Evolutionary conservation across 2,888 invertebrate genomes (phyloP), one percentile per base, ranked within the genome.

Genomic region (Luperina testacea): DNA sequence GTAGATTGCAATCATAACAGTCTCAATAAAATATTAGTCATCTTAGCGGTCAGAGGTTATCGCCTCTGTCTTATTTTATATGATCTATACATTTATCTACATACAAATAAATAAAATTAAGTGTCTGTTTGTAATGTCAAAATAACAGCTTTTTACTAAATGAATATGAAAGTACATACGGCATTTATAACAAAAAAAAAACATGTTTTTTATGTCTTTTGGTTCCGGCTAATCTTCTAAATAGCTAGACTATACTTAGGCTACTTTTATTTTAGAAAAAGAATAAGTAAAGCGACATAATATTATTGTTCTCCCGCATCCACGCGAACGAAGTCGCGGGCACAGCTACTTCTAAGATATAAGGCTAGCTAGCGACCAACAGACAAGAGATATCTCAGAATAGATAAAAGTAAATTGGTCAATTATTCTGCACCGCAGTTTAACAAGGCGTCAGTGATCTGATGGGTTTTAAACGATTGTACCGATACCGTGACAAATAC

Each of bases 401-500:
- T 70, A 78, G 81, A 87, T 87, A 72, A 85, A 79, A 73, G 13
- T 65, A 73, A 82, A 85, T 86, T 88, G 83, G 79, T 77, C 88
- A 88, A 81, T 81, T 81, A 86, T 81, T 75, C 72, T 78, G 77
- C 78, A 78, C 80, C 72, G 71, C 68, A 87, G 75, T 87, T 70
- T 72, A 76, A 82, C 74, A 63, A 73, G 65, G 68, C 72, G 76
- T 81, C 81, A 87, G 83, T 78, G 71, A 78, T 81, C 77, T 59
- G 38, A 90, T 88, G 86, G 83, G 77, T 86, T 88, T 86, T 87
- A 83, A 90, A 88, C 81, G 81, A 86, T 85, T 78, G 75, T 76
- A 73, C 63, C 81, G 77, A 88, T 89, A 83, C 83, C 83, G 80
- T 84, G 85, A 87, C 89, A 81, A 90, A 91, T 89, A 81, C 84